phyloP scores from a whole-genome alignment of 2,113 vertebrate species.

The Halichoerus grypus region DNA sequence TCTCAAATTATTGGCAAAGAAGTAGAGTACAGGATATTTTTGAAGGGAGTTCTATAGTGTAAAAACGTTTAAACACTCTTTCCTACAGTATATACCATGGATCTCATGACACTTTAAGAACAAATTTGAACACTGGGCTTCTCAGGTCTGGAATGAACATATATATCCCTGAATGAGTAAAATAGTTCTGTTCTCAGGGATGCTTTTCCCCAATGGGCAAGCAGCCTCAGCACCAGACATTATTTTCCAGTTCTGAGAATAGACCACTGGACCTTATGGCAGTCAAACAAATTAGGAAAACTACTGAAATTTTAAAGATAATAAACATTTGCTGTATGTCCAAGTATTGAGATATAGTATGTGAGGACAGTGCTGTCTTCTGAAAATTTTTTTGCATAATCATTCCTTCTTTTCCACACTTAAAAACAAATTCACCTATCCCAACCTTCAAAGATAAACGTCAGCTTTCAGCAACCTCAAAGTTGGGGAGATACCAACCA shows the following conservation, averaged over 20 bases:
- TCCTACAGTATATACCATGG: not conserved
- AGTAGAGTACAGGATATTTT: not conserved
- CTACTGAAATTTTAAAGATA: not conserved
- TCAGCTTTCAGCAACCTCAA: not conserved
- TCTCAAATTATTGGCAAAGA: conserved; percentile 28
- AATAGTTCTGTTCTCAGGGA: not conserved
- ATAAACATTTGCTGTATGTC: not conserved
- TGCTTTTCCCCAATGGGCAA: not conserved
- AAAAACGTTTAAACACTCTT: not conserved
- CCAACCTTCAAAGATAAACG: not conserved
- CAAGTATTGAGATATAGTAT: not conserved
- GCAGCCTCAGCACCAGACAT: not conserved
- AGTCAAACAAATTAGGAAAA: not conserved
- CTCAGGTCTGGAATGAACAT: not conserved
- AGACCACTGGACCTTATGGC: not conserved
- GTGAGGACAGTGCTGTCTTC: not conserved
- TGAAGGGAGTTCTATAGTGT: not conserved
- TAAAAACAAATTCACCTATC: not conserved
- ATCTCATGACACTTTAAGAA: not conserved
- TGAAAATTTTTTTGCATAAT: not conserved
- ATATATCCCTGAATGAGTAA: not conserved
- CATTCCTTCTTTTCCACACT: not conserved
- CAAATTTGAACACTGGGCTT: not conserved
- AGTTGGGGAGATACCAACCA: not conserved
- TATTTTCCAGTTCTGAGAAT: not conserved